These are phyloP conservation scores for Nyctalus aviator DNA, from an alignment of 2,797 vertebrate species.

Conservation along the genomic window DNA sequence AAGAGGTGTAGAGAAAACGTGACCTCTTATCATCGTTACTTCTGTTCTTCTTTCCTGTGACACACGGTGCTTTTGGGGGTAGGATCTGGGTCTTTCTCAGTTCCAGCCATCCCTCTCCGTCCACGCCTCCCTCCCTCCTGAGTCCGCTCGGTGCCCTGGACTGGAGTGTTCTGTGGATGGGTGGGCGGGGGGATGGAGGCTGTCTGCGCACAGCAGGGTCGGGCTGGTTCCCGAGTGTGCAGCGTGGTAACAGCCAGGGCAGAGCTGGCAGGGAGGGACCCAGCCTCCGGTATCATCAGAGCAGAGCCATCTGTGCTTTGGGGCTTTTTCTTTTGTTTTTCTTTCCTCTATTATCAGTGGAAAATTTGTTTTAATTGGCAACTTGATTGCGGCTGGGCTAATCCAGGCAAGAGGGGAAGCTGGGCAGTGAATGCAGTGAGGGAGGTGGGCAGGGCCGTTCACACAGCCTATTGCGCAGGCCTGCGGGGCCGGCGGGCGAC, in stretches of 20 bases:
- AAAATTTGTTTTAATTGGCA: constrained; percentile 88
- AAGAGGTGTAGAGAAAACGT: neutral
- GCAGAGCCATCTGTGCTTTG: neutral
- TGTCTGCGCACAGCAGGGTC: neutral
- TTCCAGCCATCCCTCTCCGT: rapidly evolving
- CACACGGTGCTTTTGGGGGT: rapidly evolving
- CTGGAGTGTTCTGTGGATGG: rapidly evolving
- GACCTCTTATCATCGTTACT: neutral
- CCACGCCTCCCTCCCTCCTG: rapidly evolving
- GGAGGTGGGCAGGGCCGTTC: constrained; percentile 78
- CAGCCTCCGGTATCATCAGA: neutral
- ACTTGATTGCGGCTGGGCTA: constrained; percentile 90
- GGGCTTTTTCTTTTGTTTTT: neutral
- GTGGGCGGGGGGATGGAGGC: neutral
- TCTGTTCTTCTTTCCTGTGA: neutral
- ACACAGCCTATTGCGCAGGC: neutral
- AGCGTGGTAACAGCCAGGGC: too few species aligned
- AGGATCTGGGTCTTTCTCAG: neutral
- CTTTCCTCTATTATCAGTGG: neutral
- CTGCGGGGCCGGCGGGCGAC: rapidly evolving
- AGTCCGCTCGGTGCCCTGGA: rapidly evolving
- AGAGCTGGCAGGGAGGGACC: too few species aligned
- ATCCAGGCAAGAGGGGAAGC: constrained; percentile 85
- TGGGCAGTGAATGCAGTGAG: constrained; percentile 81
- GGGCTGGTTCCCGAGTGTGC: neutral